phyloP scores from a whole-genome alignment of 2,113 vertebrate genomes.

The Cryptomyrus ogoouensis region DNA sequence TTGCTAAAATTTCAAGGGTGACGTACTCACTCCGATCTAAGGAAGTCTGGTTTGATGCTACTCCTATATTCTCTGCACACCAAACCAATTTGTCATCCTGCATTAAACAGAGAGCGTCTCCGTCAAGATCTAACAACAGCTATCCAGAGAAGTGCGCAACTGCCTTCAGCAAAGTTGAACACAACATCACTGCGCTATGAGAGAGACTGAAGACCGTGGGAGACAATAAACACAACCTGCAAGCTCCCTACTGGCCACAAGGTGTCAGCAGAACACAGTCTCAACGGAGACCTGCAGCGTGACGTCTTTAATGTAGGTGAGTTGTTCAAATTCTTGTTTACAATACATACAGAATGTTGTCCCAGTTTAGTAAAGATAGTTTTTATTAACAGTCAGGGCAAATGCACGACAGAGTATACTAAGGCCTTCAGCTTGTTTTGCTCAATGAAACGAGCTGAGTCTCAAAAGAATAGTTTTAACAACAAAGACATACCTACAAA shows the following conservation, averaged over 20 bases:
- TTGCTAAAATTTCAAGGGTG: not conserved
- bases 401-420: not conserved
- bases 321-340: not conserved
- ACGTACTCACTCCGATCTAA: not conserved
- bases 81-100: not conserved
- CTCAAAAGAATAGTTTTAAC: not conserved
- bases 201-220: not conserved
- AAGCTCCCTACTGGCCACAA: not conserved
- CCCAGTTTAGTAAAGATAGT: not conserved
- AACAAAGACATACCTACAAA: not conserved
- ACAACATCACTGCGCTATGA: not conserved
- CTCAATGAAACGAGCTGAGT: not conserved
- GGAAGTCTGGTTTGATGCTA: not conserved
- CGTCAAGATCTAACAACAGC: not conserved
- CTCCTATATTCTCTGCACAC: not conserved
- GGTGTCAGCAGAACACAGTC: not conserved
- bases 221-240: not conserved
- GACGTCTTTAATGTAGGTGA: not conserved
- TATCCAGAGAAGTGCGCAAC: not conserved
- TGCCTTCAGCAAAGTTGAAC: not conserved
- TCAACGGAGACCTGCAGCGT: not conserved
- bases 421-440: not conserved
- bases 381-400: not conserved
- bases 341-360: not conserved
- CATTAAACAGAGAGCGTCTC: not conserved